These are phyloP conservation scores for Drosophila mimica DNA, from an alignment of 2,888 invertebrate species.

Conservation along the genomic window DNA sequence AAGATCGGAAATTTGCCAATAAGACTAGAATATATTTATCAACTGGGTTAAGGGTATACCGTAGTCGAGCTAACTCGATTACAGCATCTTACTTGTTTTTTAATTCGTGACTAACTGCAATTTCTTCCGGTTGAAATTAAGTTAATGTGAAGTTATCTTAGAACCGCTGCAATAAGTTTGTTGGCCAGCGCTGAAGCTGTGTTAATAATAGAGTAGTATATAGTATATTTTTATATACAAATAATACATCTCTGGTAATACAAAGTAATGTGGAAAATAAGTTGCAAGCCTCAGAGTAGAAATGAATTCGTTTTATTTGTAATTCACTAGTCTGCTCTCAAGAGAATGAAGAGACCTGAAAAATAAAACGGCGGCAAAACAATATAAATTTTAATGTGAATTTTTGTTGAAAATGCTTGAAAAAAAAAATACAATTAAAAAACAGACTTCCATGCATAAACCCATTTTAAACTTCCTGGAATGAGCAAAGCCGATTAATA, in stretches of 20 bases:
- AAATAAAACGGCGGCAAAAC: neutral
- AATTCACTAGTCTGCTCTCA: neutral
- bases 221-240: neutral
- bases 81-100: neutral
- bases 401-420: neutral
- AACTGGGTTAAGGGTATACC: too few relatives aligned
- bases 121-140: constrained; percentile 4
- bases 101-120: neutral
- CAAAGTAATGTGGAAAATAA: constrained; percentile 5
- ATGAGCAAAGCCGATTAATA: neutral
- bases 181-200: neutral
- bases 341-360: neutral
- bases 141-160: constrained; percentile 1
- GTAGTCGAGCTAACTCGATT: too few relatives aligned
- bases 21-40: too few relatives aligned
- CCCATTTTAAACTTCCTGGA: neutral
- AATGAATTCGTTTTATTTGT: constrained; percentile 3
- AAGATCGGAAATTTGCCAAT: too few relatives aligned
- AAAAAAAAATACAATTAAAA: neutral
- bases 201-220: neutral
- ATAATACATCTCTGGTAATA: neutral
- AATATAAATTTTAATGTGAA: neutral
- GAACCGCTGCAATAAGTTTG: neutral
- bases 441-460: neutral
- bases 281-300: neutral